Base-by-base conservation (phyloP, 1,140 invertebrate genomes). In the Epicauta chinensis region DNA sequence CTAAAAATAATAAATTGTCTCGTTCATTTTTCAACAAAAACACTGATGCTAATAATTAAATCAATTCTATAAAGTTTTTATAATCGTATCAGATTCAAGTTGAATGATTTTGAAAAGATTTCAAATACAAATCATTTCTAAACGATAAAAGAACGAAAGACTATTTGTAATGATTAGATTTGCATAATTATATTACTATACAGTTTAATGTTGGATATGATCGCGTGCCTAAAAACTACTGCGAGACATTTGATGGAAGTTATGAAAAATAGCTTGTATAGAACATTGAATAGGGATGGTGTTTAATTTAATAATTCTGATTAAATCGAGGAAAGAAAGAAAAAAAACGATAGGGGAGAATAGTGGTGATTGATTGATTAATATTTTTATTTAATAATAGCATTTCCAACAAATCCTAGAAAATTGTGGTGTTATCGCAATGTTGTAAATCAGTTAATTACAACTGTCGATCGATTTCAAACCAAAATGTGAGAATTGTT, bases 141-240 rank as follows among this genome's bases (percentile, higher is more conserved):
- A 43, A 30, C 41, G 23, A 46, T 35, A 46, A 42, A 51, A 51
- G 38, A 29, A 16, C 37, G 47, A 39, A 38, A 41, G 40, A 32
- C 38, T 41, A 51, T 51, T 51, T 51, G 48, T 51, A 51, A 40
- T 41, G 38, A 51, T 51, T 42, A 23, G 39, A 51, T 51, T 51
- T 51, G 48, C 48, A 51, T 51, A 51, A 51, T 51, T 51, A 51
- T 32, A 51, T 51, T 51, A 51, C 23, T 23, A 23, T 7, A 23
- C 23, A 23, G 23, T 23, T 23, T 23, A 23, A 23, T 40, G 30
- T 17, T 35, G 11, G 47, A 16, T 35, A 31, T 29, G 15, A 51
- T 51, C 30, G 48, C 48, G 48, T 51, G 48, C 38, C n/a, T 30
- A 41, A 16, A 37, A 41, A 40, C 13, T 32, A 29, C 47, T 35